These are phyloP conservation scores for Stenodema calcarata DNA, from an alignment of 2,888 invertebrate species.

Conservation along the genomic window DNA sequence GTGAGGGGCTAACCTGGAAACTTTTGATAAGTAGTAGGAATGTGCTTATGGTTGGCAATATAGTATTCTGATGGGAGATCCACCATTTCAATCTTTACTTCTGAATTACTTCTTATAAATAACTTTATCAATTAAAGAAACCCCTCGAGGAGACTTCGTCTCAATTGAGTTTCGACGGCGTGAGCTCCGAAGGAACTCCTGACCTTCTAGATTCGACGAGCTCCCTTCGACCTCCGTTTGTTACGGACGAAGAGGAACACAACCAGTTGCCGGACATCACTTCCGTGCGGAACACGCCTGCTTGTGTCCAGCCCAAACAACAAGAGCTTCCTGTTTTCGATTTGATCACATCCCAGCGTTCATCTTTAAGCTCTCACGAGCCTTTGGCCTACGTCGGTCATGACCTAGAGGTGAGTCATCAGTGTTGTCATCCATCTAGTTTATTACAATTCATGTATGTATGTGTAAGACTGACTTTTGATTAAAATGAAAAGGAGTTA, in stretches of 20 bases:
- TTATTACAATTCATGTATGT: too few species aligned
- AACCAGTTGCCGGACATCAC: conserved; percentile 54
- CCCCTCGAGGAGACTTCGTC: background rate
- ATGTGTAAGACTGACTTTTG: too few species aligned
- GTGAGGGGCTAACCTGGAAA: too few species aligned
- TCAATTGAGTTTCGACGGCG: conserved; percentile 30
- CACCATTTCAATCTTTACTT: too few species aligned
- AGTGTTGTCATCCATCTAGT: too few species aligned
- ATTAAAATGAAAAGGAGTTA: too few species aligned
- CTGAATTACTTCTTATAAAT: too few species aligned
- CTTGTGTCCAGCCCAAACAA: background rate
- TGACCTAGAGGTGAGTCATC: background rate
- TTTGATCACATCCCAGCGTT: conserved; percentile 44
- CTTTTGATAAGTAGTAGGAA: too few species aligned
- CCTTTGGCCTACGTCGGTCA: background rate
- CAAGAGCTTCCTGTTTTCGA: conserved; percentile 46
- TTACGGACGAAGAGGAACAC: conserved; percentile 31
- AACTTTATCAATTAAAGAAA: background rate
- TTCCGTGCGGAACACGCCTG: conserved; percentile 39
- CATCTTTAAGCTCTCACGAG: background rate
- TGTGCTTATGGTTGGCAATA: too few species aligned
- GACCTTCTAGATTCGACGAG: conserved; percentile 52
- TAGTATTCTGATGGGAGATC: too few species aligned
- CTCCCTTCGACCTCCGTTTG: conserved; percentile 31
- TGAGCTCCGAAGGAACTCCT: conserved; percentile 47